These are phyloP conservation scores for Hypotaenidia okinawae DNA, from an alignment of 2,797 vertebrate species.

Conservation along the genomic window DNA sequence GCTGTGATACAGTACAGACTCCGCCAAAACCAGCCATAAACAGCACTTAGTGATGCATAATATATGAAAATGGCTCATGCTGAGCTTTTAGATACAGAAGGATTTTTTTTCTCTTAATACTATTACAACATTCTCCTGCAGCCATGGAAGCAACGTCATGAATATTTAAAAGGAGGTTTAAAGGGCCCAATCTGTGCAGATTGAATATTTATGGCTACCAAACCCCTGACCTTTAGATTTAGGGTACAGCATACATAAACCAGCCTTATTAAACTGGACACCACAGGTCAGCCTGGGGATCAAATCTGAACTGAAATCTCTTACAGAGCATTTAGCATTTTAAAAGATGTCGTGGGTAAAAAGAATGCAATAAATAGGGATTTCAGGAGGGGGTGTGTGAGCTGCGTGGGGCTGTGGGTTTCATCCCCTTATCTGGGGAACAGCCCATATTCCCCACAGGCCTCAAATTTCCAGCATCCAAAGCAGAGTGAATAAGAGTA, in stretches of 20 bases:
- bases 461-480: background rate
- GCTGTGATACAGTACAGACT: background rate
- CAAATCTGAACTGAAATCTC: background rate
- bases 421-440: background rate
- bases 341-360: background rate
- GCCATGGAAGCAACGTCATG: background rate
- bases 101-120: background rate
- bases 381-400: background rate
- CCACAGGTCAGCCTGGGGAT: background rate
- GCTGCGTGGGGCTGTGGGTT: background rate
- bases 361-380: background rate
- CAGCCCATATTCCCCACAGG: accelerated
- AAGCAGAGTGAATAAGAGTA: background rate
- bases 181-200: background rate
- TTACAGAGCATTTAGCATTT: background rate
- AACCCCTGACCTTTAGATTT: conserved; percentile 8
- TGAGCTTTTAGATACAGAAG: conserved; percentile 24
- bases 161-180: conserved; percentile 27
- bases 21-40: background rate
- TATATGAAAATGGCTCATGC: background rate
- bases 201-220: conserved; percentile 1
- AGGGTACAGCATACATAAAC: background rate
- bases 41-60: conserved; percentile 18
- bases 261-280: background rate
- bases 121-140: conserved; percentile 16